phyloP scores from a whole-genome alignment of 35 echinoderm and acorn worm genomes.

The Hemicentrotus pulcherrimus region DNA sequence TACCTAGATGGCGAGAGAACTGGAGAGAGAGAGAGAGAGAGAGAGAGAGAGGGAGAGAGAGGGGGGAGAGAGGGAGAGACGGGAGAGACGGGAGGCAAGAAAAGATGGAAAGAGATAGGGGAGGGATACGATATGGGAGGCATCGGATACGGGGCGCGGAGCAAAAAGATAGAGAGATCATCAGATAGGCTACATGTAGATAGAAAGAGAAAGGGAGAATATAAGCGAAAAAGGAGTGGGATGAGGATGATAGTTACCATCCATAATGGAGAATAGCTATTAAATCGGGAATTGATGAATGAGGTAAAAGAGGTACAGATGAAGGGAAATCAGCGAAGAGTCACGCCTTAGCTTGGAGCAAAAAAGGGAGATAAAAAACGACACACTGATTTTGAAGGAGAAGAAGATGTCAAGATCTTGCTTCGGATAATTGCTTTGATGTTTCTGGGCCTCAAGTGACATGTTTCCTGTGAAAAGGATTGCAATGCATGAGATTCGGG shows the following conservation, averaged over 20 bases:
- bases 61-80: too few species aligned
- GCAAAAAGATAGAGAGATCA: not conserved
- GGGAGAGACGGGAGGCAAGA: too few species aligned
- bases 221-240: not conserved
- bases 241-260: not conserved
- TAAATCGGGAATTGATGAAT: conserved; percentile 18
- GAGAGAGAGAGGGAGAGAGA: too few species aligned
- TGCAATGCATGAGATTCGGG: not conserved
- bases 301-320: not conserved
- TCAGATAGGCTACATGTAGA: not conserved
- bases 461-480: not conserved
- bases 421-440: not conserved
- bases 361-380: not conserved
- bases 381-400: not conserved
- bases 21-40: too few species aligned
- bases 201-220: not conserved
- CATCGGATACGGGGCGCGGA: too few species aligned
- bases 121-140: too few species aligned
- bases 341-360: not conserved
- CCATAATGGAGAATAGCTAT: not conserved
- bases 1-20: too few species aligned
- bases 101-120: too few species aligned
- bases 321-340: not conserved
- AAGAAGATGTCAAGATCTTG: not conserved
- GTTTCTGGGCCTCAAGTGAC: not conserved